phyloP scores from a whole-genome alignment of 2,113 vertebrate species.

The Cyanistes caeruleus region DNA sequence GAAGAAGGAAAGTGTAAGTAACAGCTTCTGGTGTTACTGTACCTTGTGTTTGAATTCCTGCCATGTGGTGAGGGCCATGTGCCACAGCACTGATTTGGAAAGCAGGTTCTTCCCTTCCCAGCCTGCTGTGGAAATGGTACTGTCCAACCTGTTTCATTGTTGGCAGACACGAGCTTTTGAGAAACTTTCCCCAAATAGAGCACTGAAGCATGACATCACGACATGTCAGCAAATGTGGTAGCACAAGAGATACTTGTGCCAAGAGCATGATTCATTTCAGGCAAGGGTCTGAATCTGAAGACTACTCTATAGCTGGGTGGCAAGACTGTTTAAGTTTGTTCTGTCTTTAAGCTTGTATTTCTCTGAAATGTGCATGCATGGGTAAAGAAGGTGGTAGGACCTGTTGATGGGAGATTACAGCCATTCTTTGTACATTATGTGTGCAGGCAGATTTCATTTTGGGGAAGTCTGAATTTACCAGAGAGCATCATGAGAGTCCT shows the following conservation, averaged over 20 bases:
- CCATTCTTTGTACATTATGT: not conserved
- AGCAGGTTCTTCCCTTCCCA: not conserved
- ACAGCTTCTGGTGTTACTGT: not conserved
- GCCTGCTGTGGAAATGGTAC: not conserved
- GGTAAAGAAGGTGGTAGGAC: not conserved
- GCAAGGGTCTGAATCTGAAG: not conserved
- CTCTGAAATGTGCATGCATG: not conserved
- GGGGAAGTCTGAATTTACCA: not conserved
- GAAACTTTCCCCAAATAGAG: not conserved
- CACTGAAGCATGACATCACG: not conserved
- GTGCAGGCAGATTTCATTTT: not conserved
- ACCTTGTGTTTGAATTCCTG: not conserved
- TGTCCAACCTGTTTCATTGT: not conserved
- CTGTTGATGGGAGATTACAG: not conserved
- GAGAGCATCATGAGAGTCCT: rapidly evolving
- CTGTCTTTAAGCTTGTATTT: not conserved
- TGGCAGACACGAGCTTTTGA: not conserved
- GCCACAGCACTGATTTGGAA: not conserved
- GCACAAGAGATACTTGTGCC: not conserved
- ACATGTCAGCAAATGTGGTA: rapidly evolving
- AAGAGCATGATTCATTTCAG: not conserved
- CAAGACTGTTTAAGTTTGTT: not conserved
- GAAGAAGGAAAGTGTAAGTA: not conserved
- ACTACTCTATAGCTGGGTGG: not conserved
- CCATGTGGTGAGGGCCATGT: not conserved